Percentiles rank a stretch among this genome's conserved stretches.
Conservation (phyloP, 2,888 invertebrate species). For the Chaitophorus viminalis region DNA sequence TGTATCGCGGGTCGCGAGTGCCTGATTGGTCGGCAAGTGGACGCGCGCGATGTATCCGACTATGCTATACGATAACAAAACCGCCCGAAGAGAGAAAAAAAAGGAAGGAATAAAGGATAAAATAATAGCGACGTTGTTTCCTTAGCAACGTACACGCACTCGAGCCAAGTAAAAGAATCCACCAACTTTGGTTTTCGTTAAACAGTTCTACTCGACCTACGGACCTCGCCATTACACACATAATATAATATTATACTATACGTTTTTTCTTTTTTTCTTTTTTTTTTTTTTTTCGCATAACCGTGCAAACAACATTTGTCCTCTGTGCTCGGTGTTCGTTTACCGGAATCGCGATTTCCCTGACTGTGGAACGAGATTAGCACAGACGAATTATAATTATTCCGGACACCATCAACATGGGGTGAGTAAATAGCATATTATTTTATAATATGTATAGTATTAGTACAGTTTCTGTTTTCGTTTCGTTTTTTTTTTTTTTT, state of each 20-base stretch:
- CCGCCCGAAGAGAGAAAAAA: conserved; percentile 17
- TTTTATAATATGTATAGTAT: background rate
- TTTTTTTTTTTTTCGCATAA: too few species aligned
- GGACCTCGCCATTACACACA: conserved; percentile 7
- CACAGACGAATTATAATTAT: too few species aligned
- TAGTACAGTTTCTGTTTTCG: background rate
- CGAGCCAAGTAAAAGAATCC: conserved; percentile 15
- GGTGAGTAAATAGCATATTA: background rate
- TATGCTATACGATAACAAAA: background rate
- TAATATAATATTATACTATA: too few species aligned
- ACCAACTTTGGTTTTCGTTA: conserved; percentile 12
- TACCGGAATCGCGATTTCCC: background rate
- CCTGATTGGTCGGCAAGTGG: background rate
- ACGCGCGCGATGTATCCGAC: background rate
- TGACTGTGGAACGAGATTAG: background rate
- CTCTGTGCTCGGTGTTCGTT: background rate
- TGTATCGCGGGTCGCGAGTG: background rate
- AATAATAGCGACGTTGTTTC: background rate
- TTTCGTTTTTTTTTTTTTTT: background rate
- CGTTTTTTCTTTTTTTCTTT: too few species aligned
- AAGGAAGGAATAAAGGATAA: background rate
- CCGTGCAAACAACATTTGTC: background rate
- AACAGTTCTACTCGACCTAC: conserved; percentile 32
- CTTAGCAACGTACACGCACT: conserved; percentile 3
- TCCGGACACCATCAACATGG: background rate